Percentiles rank a stretch among this genome's conserved stretches.
phyloP scores from a whole-genome alignment of 1,140 invertebrate species.

The Brachionus sp. region DNA sequence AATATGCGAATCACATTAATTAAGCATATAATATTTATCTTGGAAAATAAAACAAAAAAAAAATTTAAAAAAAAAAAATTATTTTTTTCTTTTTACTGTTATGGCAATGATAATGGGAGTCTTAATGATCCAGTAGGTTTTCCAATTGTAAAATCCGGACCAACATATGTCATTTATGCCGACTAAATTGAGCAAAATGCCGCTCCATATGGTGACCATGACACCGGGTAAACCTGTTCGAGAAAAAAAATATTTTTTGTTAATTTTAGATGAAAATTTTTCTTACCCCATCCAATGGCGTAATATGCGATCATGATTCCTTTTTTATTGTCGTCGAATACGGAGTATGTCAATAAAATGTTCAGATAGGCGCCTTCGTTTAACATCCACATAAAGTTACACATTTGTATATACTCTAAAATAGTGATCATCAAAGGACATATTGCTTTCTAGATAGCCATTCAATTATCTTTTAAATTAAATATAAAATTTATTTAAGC shows the following conservation, averaged over 20 bases:
- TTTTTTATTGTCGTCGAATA: slow-evolving; percentile 34
- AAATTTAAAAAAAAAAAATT: background rate
- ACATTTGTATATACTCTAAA: slow-evolving; percentile 38
- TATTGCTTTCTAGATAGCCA: slow-evolving; percentile 12
- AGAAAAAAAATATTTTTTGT: background rate
- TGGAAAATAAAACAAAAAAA: background rate
- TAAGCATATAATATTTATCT: slow-evolving; percentile 36
- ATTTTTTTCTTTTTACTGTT: background rate
- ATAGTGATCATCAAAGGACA: slow-evolving; percentile 23
- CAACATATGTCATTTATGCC: slow-evolving; percentile 40
- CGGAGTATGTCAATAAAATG: slow-evolving; percentile 35
- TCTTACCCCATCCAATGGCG: slow-evolving; percentile 29
- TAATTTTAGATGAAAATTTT: background rate
- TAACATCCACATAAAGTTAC: slow-evolving; percentile 46
- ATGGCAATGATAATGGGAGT: slow-evolving; percentile 22
- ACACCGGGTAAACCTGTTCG: background rate
- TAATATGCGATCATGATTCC: slow-evolving; percentile 13
- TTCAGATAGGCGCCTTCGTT: slow-evolving; percentile 42
- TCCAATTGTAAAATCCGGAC: slow-evolving; percentile 40
- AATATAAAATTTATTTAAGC: background rate
- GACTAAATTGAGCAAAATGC: background rate
- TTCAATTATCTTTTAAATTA: background rate
- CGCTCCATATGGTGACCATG: background rate
- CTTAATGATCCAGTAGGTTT: slow-evolving; percentile 38
- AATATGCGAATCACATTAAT: slow-evolving; percentile 37